Evolutionary conservation across 2,888 invertebrate genomes (phyloP), one percentile per base, ranked within the genome.

Genomic region (Acronicta aceris): DNA sequence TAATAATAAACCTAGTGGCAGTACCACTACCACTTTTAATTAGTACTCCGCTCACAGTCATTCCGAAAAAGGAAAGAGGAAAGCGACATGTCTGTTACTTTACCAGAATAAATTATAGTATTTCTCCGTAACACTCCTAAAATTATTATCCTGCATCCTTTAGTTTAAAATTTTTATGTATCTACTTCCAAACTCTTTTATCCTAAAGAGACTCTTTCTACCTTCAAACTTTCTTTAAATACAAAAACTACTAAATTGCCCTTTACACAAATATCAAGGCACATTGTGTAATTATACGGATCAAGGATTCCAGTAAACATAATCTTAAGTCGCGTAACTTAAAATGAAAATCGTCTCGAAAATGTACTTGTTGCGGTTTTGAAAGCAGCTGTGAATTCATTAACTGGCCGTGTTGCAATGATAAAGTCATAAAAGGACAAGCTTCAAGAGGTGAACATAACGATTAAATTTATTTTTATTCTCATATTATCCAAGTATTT

Each of bases 351-450:
- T 57, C 49, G 51, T 59, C 65, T 59, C 60, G 43, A 65, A 62
- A 63, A 63, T 65, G 33, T 46, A 53, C 48, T 46, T 53, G 43
- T 59, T 65, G 61, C 36, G 43, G 67, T 66, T 71, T 70, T 65
- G 56, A 61, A 80, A 74, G 68, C 78, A 73, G 70, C 71, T 74
- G 74, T 57, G 76, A 78, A 77, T 80, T 76, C 68, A 76, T 81
- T 78, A 71, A 53, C 47, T 54, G 67, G 60, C 53, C 59, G 55
- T 83, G 74, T 78, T 74, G 73, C 65, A 80, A 80, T 80, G 63
- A 77, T 77, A 80, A 73, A 79, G 70, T 67, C 68, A 80, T 79
- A 82, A 81, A 81, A 76, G 76, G 78, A 76, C 73, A 78, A 53
- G 61, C 62, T 48, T 55, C 21, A 54, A 65, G 73, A 59, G 60